Percentiles rank a stretch among this genome's conserved stretches.
phyloP scores from a whole-genome alignment of 1,140 invertebrate species.

The Hyphantria cunea region DNA sequence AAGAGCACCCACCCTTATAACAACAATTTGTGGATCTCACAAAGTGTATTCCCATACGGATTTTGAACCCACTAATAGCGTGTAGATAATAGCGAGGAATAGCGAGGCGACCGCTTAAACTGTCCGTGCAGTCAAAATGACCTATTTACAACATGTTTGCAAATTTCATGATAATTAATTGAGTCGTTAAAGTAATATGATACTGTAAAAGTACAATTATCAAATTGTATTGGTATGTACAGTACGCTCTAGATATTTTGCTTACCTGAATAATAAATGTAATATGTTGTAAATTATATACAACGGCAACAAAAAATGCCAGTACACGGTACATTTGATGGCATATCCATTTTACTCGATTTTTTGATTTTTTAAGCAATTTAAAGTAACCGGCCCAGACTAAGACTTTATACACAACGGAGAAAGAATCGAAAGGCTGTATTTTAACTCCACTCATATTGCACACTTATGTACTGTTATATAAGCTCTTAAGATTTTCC shows the following conservation, averaged over 20 bases:
- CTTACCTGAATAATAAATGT: constrained; percentile 30
- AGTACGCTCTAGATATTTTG: not conserved
- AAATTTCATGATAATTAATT: not conserved
- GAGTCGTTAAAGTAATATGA: not conserved
- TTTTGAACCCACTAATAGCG: no score
- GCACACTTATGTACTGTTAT: not conserved
- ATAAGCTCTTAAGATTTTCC: no score
- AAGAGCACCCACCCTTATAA: no score
- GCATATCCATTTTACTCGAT: constrained; percentile 1
- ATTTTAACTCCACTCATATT: constrained; percentile 19
- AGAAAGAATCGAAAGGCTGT: constrained; percentile 30
- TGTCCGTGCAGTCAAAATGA: no score
- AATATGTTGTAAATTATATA: constrained; percentile 25
- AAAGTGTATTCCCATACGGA: no score
- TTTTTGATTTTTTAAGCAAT: constrained; percentile 22
- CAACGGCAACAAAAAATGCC: constrained; percentile 4
- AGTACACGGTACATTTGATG: constrained; percentile 26
- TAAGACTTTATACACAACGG: constrained; percentile 25
- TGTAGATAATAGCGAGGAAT: no score
- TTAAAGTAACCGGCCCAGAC: constrained; percentile 27
- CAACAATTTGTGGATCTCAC: no score
- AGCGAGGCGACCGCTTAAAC: no score
- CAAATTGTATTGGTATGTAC: not conserved
- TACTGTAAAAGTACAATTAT: no score
- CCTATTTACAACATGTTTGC: not conserved